Conservation (phyloP, 2,888 invertebrate species). For the Athalia circularis region DNA sequence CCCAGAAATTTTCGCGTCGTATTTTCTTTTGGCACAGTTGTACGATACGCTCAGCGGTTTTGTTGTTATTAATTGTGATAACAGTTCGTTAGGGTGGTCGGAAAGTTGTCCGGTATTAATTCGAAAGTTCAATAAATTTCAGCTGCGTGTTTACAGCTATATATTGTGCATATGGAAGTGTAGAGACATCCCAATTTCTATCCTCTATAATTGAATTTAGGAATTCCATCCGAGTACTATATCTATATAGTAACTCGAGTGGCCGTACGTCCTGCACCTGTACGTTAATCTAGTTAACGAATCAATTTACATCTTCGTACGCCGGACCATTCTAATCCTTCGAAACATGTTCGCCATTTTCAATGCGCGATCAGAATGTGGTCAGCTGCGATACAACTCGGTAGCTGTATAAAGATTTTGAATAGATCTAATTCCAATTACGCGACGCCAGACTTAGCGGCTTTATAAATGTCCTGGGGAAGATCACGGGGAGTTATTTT, state of each 20-base stretch:
- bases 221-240: background rate
- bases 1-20: too few relatives aligned
- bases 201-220: slow-evolving; percentile 18
- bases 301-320: slow-evolving; percentile 30
- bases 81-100: too few relatives aligned
- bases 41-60: too few relatives aligned
- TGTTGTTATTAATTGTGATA: too few relatives aligned
- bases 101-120: too few relatives aligned
- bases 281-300: slow-evolving; percentile 21
- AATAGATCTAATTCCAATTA: too few relatives aligned
- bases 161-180: background rate
- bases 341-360: background rate
- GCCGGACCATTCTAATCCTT: slow-evolving; percentile 27
- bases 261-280: background rate
- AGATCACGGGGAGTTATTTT: too few relatives aligned
- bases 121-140: background rate
- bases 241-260: background rate
- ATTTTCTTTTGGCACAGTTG: too few relatives aligned
- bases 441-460: too few relatives aligned
- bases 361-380: background rate
- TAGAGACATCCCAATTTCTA: slow-evolving; percentile 1
- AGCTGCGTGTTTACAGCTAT: background rate
- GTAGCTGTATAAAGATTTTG: too few relatives aligned
- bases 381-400: too few relatives aligned
- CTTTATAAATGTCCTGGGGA: too few relatives aligned